Percentiles rank a stretch among this genome's conserved stretches.
phyloP scores from a whole-genome alignment of 30 jellyfish, hydroid and myxozoan species.

The Cassiopea andromeda region DNA sequence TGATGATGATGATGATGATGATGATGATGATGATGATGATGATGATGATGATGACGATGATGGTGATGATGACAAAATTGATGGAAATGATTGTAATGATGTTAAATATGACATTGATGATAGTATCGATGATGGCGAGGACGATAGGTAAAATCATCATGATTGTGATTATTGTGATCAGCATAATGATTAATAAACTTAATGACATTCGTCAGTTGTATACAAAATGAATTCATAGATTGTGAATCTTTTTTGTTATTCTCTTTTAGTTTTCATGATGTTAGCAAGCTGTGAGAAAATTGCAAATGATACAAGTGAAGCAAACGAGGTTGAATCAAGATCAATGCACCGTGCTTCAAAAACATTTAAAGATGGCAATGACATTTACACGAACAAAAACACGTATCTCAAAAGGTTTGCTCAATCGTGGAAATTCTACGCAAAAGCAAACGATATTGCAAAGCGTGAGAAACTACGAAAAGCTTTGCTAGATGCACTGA shows the following conservation, averaged over 20 bases:
- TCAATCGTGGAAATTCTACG: slow-evolving; percentile 90
- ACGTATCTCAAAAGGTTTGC: slow-evolving; percentile 75
- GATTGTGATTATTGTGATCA: background rate
- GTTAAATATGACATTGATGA: background rate
- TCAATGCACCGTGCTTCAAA: background rate
- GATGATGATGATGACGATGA: slow-evolving; percentile 1
- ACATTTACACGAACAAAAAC: slow-evolving; percentile 34
- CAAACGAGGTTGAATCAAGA: background rate
- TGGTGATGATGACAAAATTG: background rate
- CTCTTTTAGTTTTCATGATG: background rate
- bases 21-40: slow-evolving; percentile 11
- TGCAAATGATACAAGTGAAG: background rate
- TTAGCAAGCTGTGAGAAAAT: background rate
- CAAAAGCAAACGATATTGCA: slow-evolving; percentile 94
- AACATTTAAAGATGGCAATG: background rate
- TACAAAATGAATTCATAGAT: background rate
- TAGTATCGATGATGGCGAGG: background rate
- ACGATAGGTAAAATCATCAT: background rate
- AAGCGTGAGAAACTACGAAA: slow-evolving; percentile 91
- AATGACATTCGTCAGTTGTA: background rate
- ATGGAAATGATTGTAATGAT: background rate
- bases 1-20: background rate
- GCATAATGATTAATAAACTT: background rate
- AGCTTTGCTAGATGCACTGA: slow-evolving; percentile 91
- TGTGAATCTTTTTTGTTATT: background rate